A percentile compares a stretch with the other conserved stretches of the same genome.
Conservation (phyloP, 2,797 vertebrate species). For the Zenarchopterus dispar region DNA sequence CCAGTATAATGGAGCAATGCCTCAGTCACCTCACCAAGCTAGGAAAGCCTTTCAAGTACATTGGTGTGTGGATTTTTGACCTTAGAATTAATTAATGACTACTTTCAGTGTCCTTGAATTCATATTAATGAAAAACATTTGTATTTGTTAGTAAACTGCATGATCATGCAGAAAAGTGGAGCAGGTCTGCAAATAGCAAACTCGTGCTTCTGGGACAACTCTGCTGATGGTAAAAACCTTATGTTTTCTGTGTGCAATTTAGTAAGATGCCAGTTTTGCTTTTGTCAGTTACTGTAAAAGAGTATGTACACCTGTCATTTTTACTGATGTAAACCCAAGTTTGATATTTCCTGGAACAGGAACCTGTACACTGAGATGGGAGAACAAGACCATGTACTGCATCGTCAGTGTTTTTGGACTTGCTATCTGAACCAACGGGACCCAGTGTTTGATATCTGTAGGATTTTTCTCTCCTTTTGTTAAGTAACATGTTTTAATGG, state of each 20-base stretch:
- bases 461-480: not conserved
- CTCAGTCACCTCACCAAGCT: constrained; percentile 93
- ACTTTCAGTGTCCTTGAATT: not conserved
- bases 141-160: constrained; percentile 85
- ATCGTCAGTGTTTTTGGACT: constrained; percentile 94
- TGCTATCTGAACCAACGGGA: constrained; percentile 80
- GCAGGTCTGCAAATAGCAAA: constrained; percentile 93
- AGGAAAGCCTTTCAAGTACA: constrained; percentile 95
- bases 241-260: not conserved
- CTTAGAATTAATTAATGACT: not conserved
- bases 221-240: constrained; percentile 86
- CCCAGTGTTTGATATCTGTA: not conserved
- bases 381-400: constrained; percentile 96
- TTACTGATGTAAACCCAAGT: too few relatives aligned
- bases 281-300: too few relatives aligned
- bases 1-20: constrained; percentile 90
- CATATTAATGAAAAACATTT: constrained; percentile 1
- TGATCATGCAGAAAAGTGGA: constrained; percentile 97
- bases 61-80: constrained; percentile 77
- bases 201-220: constrained; percentile 96
- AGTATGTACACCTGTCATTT: too few relatives aligned
- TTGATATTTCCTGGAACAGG: constrained; percentile 73
- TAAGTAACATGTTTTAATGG: not conserved
- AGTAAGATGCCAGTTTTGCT: too few relatives aligned
- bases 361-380: constrained; percentile 94